These are phyloP conservation scores for Patella pellucida DNA, from an alignment of 2,888 invertebrate species.

Conservation along the genomic window DNA sequence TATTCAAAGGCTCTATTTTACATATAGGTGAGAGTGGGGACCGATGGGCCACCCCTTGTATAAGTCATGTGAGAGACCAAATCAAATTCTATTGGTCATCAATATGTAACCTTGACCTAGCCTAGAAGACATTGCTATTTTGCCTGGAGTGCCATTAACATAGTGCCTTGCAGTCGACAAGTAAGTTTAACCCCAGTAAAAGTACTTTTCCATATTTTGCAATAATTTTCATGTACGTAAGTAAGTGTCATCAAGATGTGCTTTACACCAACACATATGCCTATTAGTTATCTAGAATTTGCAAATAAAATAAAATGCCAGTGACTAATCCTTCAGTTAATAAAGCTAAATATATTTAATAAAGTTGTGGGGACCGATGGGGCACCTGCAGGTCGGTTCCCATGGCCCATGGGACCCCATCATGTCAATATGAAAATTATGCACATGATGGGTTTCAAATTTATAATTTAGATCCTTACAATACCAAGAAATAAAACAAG, in stretches of 20 bases:
- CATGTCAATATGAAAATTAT: neutral
- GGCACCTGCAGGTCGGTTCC: neutral
- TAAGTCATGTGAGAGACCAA: no score
- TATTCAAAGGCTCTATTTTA: no score
- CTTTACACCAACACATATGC: neutral
- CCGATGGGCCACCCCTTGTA: no score
- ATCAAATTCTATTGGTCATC: neutral
- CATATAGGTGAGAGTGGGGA: no score
- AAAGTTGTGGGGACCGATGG: constrained; percentile 6
- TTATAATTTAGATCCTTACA: neutral
- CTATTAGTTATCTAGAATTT: neutral
- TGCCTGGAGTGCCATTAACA: neutral
- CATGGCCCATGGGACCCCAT: neutral
- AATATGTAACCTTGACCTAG: neutral
- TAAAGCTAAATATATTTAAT: neutral
- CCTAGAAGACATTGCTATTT: neutral
- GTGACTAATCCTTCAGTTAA: neutral
- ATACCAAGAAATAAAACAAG: constrained; percentile 6
- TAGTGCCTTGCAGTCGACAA: neutral
- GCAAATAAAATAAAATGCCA: neutral
- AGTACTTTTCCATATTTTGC: neutral
- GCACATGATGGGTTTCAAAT: neutral
- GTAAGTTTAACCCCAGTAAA: neutral
- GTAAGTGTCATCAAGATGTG: neutral
- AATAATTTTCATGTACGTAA: neutral